Conservation (phyloP, 2,888 invertebrate species). For the Cheilosia variabilis region DNA sequence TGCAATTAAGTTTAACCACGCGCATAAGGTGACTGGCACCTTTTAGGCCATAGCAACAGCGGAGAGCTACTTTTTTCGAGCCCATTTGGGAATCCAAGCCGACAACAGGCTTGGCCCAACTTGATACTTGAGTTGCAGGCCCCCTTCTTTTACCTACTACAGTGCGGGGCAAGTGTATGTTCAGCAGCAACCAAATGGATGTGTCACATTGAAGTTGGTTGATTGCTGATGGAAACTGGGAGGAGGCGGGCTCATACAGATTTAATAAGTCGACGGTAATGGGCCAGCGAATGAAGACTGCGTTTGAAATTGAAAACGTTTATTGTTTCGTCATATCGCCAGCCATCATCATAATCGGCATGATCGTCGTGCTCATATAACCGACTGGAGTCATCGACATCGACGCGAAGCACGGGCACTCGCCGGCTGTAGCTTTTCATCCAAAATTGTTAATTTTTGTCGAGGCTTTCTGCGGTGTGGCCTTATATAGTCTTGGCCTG, state of each 20-base stretch:
- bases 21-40: constrained; percentile 71
- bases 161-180: background rate
- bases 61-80: constrained; percentile 40
- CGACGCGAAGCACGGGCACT: background rate
- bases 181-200: constrained; percentile 48
- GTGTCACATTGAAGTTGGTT: constrained; percentile 49
- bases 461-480: constrained; percentile 15
- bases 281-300: constrained; percentile 36
- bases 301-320: constrained; percentile 68
- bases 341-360: constrained; percentile 10
- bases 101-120: constrained; percentile 53
- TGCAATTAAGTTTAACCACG: constrained; percentile 67
- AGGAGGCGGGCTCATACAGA: constrained; percentile 29
- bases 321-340: constrained; percentile 46
- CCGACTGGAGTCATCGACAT: constrained; percentile 56
- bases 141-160: background rate
- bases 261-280: constrained; percentile 45
- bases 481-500: constrained; percentile 23
- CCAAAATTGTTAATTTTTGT: constrained; percentile 30
- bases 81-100: constrained; percentile 47
- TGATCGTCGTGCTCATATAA: constrained; percentile 19
- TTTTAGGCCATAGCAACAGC: constrained; percentile 63
- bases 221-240: background rate
- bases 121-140: constrained; percentile 3
- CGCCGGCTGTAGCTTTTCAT: constrained; percentile 35